phyloP scores from a whole-genome alignment of 2,113 vertebrate genomes.

The Scolopax mira region DNA sequence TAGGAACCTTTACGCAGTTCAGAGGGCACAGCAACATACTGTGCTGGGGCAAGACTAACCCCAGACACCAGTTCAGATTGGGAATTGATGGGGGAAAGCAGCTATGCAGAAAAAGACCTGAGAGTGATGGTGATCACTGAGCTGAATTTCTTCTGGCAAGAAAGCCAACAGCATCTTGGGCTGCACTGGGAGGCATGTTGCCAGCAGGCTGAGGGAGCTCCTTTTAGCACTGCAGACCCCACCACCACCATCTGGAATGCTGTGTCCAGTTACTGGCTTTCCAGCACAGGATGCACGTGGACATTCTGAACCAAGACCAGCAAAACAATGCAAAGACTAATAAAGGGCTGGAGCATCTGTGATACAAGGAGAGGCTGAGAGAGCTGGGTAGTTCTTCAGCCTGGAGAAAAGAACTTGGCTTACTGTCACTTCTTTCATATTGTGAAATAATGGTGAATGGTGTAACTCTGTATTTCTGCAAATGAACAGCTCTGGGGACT shows the following conservation, averaged over 20 bases:
- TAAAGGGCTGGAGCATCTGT: neutral
- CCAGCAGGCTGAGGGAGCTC: neutral
- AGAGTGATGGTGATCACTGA: neutral
- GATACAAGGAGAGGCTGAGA: neutral
- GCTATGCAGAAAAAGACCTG: neutral
- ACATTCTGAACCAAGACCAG: neutral
- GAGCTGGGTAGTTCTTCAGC: neutral
- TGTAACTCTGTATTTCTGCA: neutral
- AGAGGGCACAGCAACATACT: neutral
- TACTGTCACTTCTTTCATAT: neutral
- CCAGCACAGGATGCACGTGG: neutral
- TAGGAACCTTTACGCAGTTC: neutral
- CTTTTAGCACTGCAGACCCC: neutral
- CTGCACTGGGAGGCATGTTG: neutral
- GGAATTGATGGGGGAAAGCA: rapidly evolving
- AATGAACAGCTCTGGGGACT: neutral
- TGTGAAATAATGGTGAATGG: neutral
- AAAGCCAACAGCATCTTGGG: neutral
- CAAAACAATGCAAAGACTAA: neutral
- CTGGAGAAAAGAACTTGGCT: neutral
- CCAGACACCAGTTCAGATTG: rapidly evolving
- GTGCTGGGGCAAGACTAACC: neutral
- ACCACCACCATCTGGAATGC: neutral
- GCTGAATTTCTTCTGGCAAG: neutral
- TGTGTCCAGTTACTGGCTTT: neutral